phyloP scores from a whole-genome alignment of 2,113 vertebrate species.

The Bos javanicus region DNA sequence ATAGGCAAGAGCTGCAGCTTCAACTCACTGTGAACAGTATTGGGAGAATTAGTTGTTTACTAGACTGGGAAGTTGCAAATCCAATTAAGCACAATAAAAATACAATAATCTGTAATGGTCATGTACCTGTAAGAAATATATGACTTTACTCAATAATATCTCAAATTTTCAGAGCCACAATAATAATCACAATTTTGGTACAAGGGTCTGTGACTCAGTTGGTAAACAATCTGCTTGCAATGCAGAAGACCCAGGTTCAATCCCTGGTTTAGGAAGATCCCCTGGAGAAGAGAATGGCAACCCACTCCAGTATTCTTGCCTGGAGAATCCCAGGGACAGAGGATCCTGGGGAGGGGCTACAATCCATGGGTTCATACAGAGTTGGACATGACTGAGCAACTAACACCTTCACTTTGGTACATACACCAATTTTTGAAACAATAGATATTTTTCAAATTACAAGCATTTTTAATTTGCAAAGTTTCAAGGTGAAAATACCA shows the following conservation, averaged over 20 bases:
- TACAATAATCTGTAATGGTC: background rate
- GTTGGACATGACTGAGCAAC: background rate
- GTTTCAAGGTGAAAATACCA: background rate
- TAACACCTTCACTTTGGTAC: background rate
- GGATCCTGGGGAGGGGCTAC: background rate
- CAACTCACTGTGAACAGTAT: background rate
- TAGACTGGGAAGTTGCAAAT: conserved; percentile 15
- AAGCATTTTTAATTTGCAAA: background rate
- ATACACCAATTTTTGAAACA: background rate
- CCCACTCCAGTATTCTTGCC: background rate
- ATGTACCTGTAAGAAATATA: background rate
- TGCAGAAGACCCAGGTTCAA: background rate
- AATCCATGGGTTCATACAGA: background rate
- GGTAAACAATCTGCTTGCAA: background rate
- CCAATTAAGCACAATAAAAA: background rate
- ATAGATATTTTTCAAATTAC: background rate
- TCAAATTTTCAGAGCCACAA: background rate
- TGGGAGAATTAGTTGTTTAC: conserved; percentile 44
- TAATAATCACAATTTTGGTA: background rate
- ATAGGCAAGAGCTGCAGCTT: conserved; percentile 23
- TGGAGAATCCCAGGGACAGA: background rate
- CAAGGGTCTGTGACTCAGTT: background rate
- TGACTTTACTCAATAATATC: background rate
- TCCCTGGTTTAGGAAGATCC: background rate
- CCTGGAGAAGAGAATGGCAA: background rate